A percentile compares a stretch with the other conserved stretches of the same genome.
Conservation (phyloP, 2,797 vertebrate genomes). For the Gobio occitaniae region DNA sequence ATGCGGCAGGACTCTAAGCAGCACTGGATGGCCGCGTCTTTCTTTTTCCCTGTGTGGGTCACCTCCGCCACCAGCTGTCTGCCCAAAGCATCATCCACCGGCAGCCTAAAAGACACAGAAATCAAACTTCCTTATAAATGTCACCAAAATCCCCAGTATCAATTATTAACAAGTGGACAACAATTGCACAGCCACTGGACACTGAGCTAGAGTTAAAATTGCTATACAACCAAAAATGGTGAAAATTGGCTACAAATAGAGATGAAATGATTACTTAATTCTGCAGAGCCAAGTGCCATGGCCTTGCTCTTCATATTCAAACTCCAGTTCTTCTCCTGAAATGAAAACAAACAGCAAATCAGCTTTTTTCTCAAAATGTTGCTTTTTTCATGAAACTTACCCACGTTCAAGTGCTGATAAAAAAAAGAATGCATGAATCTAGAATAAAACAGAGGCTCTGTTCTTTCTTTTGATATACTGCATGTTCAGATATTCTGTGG, state of each 20-base stretch:
- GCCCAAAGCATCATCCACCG: conserved; percentile 91
- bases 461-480: no score
- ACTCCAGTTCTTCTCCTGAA: conserved; percentile 95
- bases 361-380: no score
- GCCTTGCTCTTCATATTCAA: conserved; percentile 93
- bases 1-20: conserved; percentile 94
- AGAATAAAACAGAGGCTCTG: no score
- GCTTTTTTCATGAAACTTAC: no score
- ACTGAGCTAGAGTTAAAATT: neutral
- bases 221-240: neutral
- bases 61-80: conserved; percentile 94
- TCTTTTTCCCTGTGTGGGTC: conserved; percentile 93
- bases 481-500: no score
- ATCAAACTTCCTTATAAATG: neutral
- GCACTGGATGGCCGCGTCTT: conserved; percentile 91
- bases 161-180: neutral
- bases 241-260: neutral
- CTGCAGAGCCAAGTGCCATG: conserved; percentile 95
- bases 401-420: no score
- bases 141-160: neutral
- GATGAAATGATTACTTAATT: conserved; percentile 83
- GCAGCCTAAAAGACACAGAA: conserved; percentile 77
- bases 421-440: no score
- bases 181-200: neutral
- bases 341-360: neutral